Conservation (phyloP, 2,113 vertebrate species). For the Anarhynchus alexandrinus region DNA sequence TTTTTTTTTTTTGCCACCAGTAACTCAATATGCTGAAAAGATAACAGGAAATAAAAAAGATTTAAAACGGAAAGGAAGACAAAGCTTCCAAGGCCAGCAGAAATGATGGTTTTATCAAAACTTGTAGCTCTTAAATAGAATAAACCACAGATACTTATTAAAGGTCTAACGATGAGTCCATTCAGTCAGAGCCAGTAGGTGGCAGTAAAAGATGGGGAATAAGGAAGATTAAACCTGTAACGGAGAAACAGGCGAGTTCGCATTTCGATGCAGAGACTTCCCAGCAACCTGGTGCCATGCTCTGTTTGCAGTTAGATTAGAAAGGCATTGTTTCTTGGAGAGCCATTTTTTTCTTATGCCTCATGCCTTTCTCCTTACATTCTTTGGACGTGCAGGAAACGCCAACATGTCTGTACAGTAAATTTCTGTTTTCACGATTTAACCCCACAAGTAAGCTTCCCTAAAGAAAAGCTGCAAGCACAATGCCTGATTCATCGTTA, state of each 20-base stretch:
- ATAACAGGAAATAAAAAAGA: not conserved
- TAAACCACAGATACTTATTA: not conserved
- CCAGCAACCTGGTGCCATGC: not conserved
- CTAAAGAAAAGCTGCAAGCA: not conserved
- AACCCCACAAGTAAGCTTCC: not conserved
- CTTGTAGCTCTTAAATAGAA: not conserved
- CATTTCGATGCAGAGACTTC: not conserved
- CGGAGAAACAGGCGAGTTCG: not conserved
- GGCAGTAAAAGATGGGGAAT: not conserved
- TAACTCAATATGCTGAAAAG: not conserved
- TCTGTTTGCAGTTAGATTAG: not conserved
- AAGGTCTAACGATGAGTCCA: fast-evolving
- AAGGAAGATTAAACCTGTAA: not conserved
- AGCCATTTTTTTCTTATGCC: not conserved
- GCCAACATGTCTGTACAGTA: fast-evolving
- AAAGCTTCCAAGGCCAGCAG: not conserved
- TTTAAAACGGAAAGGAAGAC: not conserved
- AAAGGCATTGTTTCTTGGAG: not conserved
- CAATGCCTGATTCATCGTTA: not conserved
- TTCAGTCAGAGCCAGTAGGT: not conserved
- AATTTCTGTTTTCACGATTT: not conserved
- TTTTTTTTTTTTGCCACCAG: not conserved
- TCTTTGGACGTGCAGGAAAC: not conserved
- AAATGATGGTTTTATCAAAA: not conserved
- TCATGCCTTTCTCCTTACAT: not conserved